Conservation (phyloP, 2,797 vertebrate species). For the Sebastes trivittatus region DNA sequence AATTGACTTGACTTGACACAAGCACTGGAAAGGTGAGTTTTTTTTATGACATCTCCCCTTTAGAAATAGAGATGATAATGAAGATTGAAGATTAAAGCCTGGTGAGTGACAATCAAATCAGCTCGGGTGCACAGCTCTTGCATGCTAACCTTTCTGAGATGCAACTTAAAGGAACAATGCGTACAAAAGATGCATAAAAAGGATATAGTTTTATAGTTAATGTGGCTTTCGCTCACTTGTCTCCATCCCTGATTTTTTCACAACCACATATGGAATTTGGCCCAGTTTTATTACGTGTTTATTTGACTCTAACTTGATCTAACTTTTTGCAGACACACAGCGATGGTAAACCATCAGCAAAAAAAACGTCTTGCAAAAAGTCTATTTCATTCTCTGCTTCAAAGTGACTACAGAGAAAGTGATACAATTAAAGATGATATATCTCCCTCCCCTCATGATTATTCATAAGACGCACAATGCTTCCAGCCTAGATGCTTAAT, state of each 20-base stretch:
- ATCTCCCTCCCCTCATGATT: background rate
- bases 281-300: background rate
- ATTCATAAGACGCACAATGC: background rate
- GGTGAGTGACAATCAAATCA: conserved; percentile 8
- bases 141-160: background rate
- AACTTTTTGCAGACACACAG: background rate
- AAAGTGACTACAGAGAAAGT: background rate
- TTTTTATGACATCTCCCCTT: background rate
- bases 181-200: background rate
- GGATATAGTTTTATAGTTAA: background rate
- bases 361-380: background rate
- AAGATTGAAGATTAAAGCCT: conserved; percentile 8
- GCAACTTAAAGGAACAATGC: background rate
- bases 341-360: background rate
- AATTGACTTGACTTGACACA: background rate
- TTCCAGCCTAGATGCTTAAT: background rate
- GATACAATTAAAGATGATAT: background rate
- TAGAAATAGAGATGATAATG: conserved; percentile 1
- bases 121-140: background rate
- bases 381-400: background rate
- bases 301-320: background rate
- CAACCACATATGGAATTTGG: background rate
- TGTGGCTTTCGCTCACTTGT: background rate
- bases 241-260: background rate
- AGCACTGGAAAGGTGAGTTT: background rate